These are phyloP conservation scores for Schizopygopsis malacanthus DNA, from an alignment of 2,797 vertebrate species.

Conservation along the genomic window DNA sequence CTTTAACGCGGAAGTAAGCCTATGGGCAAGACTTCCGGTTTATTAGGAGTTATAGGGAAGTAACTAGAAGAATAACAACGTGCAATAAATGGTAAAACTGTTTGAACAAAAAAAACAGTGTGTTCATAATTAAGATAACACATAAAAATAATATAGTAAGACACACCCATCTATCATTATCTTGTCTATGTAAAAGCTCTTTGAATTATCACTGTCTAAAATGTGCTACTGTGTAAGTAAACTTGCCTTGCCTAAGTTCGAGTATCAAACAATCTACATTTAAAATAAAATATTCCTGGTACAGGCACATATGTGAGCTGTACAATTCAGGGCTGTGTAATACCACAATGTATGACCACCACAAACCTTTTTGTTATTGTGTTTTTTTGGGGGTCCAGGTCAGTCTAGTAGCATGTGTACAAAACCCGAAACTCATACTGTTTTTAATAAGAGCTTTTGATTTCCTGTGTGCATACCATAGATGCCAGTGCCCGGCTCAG, in stretches of 20 bases:
- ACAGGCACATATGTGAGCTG: not conserved
- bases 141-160: too few relatives aligned
- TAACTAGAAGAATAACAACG: too few relatives aligned
- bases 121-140: too few relatives aligned
- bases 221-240: not conserved
- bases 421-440: slow-evolving; percentile 2
- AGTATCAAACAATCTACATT: not conserved
- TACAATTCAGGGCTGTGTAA: not conserved
- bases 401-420: not conserved
- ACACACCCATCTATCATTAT: not conserved
- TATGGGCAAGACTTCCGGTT: too few relatives aligned
- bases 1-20: too few relatives aligned
- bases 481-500: slow-evolving; percentile 84
- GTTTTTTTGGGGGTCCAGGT: not conserved
- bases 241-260: not conserved
- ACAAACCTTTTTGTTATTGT: not conserved
- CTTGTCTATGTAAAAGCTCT: not conserved
- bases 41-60: too few relatives aligned
- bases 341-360: not conserved
- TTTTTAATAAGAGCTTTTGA: slow-evolving; percentile 40
- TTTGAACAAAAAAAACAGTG: too few relatives aligned
- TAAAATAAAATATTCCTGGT: not conserved
- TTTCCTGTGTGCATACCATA: slow-evolving; percentile 61
- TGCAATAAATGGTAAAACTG: too few relatives aligned
- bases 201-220: not conserved